Evolutionary conservation across 2,113 vertebrate genomes (phyloP), one percentile per base, ranked within the genome.

Genomic region (Hepsetus odoe): DNA sequence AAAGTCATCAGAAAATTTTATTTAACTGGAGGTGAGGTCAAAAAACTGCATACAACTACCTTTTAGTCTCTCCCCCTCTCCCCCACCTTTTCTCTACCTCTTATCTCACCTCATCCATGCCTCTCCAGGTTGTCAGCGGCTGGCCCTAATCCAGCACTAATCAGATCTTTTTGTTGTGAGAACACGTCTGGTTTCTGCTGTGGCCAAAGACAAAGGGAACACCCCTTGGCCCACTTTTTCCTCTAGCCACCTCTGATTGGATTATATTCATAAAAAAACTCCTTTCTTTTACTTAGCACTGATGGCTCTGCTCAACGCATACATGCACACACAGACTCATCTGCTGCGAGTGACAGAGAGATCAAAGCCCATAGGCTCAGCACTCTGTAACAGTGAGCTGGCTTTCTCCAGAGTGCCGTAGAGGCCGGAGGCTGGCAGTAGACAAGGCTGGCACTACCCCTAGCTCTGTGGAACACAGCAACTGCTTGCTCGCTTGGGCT

Each of bases 161-260:
- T 84, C 66, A 72, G 72, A 82, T 69, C 61, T 61, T 70, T 49
- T 76, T 85, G 83, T 83, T 83, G 79, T 83, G 74, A 73, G 58
- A 82, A 76, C 83, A 80, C 11, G 76, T 76, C 74, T 83, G 74
- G 79, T 80, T 86, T 83, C 85, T 85, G 70, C 72, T 83, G 26
- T 53, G 61, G 62, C 42, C 73, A 32, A 72, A 74, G 49, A 81
- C 80, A 82, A 79, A 77, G 74, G 62, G 55, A 74, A 78, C 46
- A 16, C 69, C 65, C 70, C 72, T 79, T 49, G 56, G n/a, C 12
- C 7, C 12, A 18, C 44, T 61, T 80, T 61, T 80, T 58, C 42
- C 44, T 58, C 65, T 44, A 8, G 30, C 92, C 20, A 75, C 28
- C 77, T 42, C 51, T 76, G 70, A 76, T 77, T 72, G 72, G 72